phyloP scores from a whole-genome alignment of 2,888 invertebrate species.

The Rapana venosa region DNA sequence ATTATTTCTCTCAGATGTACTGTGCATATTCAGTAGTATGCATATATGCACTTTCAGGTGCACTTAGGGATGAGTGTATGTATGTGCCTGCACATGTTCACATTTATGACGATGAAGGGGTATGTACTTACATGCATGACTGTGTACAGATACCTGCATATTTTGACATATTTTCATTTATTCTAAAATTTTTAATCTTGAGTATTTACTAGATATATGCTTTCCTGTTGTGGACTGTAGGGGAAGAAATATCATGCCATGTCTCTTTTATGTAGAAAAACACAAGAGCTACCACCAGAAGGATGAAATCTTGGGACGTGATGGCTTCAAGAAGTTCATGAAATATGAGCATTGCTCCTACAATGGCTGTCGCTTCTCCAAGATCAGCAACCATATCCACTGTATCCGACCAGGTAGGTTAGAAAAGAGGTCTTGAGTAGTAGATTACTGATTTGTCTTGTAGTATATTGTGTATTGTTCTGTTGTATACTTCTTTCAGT shows the following conservation, averaged over 20 bases:
- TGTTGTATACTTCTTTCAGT: no score
- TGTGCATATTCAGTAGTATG: background rate
- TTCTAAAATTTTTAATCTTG: no score
- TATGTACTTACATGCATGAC: no score
- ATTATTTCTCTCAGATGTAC: no score
- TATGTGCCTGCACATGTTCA: no score
- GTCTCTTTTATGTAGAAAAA: constrained; percentile 86
- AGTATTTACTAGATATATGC: no score
- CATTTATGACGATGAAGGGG: no score
- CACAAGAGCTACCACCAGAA: constrained; percentile 99
- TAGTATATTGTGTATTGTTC: no score
- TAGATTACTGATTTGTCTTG: no score
- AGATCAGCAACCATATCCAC: constrained; percentile 98
- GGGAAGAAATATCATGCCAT: background rate
- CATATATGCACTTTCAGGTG: background rate
- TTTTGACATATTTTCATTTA: background rate
- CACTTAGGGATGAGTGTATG: no score
- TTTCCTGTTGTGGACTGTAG: background rate
- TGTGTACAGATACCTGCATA: no score
- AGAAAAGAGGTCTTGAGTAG: background rate
- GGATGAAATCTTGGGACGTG: constrained; percentile 95
- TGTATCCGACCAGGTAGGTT: constrained; percentile 86
- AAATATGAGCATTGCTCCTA: constrained; percentile 96
- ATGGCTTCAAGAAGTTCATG: constrained; percentile 99
- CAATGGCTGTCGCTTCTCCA: constrained; percentile 93